phyloP scores from a whole-genome alignment of 2,113 vertebrate genomes.

The Rhynchopsitta pachyrhyncha region DNA sequence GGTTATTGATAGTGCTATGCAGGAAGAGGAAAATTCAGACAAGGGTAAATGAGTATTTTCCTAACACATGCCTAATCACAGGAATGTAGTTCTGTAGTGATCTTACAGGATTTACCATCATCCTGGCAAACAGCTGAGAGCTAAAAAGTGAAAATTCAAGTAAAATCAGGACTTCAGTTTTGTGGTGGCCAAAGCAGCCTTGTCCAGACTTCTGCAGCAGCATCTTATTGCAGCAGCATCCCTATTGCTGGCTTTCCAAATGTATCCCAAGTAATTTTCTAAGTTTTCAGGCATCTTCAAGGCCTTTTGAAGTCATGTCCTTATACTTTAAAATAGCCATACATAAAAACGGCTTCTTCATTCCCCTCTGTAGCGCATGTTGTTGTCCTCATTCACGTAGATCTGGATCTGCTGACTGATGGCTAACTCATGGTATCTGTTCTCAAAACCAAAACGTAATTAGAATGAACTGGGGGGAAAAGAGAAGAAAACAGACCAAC shows the following conservation, averaged over 20 bases:
- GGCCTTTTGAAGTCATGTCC: neutral
- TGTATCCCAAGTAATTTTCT: neutral
- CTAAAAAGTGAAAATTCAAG: neutral
- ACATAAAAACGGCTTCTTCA: neutral
- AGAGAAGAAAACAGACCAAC: neutral
- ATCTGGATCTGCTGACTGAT: neutral
- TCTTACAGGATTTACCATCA: neutral
- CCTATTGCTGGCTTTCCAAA: neutral
- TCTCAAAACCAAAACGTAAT: neutral
- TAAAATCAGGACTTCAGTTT: neutral
- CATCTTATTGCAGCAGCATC: no score
- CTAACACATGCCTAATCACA: neutral
- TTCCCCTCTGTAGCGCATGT: neutral
- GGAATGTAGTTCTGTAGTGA: neutral
- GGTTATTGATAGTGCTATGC: neutral
- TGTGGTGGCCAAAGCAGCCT: neutral
- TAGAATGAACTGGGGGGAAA: neutral
- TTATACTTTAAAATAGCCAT: neutral
- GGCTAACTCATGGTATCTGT: rapidly evolving
- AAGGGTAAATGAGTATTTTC: neutral
- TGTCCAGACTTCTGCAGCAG: neutral
- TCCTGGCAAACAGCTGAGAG: neutral
- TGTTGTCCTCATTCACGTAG: neutral
- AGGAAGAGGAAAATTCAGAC: neutral
- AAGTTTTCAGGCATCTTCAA: neutral